Base-by-base conservation (phyloP, 35 echinoderm and acorn worm genomes). In the Stichopus chloronotus region DNA sequence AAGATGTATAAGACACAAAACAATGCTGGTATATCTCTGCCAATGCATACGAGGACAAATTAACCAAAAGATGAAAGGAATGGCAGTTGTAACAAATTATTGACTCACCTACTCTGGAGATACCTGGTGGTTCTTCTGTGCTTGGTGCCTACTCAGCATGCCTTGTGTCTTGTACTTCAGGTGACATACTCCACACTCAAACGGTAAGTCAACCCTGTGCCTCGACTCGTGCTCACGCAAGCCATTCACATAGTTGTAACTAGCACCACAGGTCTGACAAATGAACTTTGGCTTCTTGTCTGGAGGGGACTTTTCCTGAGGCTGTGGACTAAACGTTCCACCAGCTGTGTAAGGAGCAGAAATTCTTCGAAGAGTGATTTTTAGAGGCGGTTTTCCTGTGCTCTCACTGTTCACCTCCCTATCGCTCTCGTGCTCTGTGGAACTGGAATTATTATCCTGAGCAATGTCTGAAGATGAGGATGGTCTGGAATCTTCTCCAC, bases 101-200 rank as follows among this genome's bases (percentile, higher is more conserved):
- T 74, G 17, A 74, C 69, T 74, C 22, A 85, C 57, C 82, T 85
- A 53, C 9, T 23, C 82, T 85, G 55, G 55, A 58, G 52, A 17
- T 9, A 82, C 55, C 21, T 63, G 59, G 65, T 94, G 93, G 52
- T 91, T 91, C 81, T 94, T 94, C 69, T 94, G 87, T 83, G 79
- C 79, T 56, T 91, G 74, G 61, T 94, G 93, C 22, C 93, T n/a
- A 59, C 88, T 91, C 52, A 94, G 65, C 88, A 91, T 94, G 72
- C 93, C 93, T 55, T 19, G 12, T 55, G 93, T 91, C 58, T 94
- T 94, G 88, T 91, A 94, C 80, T 90, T 94, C 24, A 94, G 25
- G 56, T 89, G 87, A 86, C 93, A 94, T 4, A 83, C 78, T 6
- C 30, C 57, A 77, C 93, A 94, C 23, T 91, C 88, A 86, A 88